phyloP scores from a whole-genome alignment of 2,888 invertebrate genomes.

The Colletes collaris region DNA sequence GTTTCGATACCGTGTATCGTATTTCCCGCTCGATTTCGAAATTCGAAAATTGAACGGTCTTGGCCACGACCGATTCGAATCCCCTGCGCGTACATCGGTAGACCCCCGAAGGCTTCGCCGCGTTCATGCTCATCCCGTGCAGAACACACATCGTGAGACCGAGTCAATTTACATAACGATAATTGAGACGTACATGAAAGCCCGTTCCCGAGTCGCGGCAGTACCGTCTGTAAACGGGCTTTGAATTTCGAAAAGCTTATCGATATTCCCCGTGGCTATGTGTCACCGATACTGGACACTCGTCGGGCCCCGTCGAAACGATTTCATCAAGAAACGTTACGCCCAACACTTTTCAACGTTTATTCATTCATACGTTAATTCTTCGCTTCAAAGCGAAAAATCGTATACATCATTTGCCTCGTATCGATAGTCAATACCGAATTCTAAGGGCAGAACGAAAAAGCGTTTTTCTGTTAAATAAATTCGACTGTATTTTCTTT shows the following conservation, averaged over 20 bases:
- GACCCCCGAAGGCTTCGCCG: conserved; percentile 56
- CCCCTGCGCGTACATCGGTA: conserved; percentile 22
- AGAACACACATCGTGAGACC: conserved; percentile 75
- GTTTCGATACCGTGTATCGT: background rate
- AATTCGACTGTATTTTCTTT: no score
- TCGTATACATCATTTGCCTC: no score
- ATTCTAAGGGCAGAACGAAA: no score
- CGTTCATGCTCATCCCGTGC: conserved; percentile 58
- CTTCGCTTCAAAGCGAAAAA: no score
- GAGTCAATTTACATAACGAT: conserved; percentile 82
- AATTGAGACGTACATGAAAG: conserved; percentile 81
- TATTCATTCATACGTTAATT: background rate
- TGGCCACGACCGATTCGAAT: conserved; percentile 28
- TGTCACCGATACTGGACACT: conserved; percentile 6
- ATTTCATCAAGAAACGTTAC: background rate
- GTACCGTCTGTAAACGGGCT: conserved; percentile 66
- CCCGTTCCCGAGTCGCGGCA: conserved; percentile 61
- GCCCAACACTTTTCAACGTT: background rate
- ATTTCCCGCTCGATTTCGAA: conserved; percentile 10
- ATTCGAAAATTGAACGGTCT: conserved; percentile 24
- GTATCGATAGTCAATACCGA: no score
- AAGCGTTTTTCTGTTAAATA: no score
- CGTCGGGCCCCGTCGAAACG: background rate
- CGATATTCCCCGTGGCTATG: conserved; percentile 42
- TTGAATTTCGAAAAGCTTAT: conserved; percentile 63